phyloP scores from a whole-genome alignment of 2,113 vertebrate genomes.

The Argyrosomus japonicus region DNA sequence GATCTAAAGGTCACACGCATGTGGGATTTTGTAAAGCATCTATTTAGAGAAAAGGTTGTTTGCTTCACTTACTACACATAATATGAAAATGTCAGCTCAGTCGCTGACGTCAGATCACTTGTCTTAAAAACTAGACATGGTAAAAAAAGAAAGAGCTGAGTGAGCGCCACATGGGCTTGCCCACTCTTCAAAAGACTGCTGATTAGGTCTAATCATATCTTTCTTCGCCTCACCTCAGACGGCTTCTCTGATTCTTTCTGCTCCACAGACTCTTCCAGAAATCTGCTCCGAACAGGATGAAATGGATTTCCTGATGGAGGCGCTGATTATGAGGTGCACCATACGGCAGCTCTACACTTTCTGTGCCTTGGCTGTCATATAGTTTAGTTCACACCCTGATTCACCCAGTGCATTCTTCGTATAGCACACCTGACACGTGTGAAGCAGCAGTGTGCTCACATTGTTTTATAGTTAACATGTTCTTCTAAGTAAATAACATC shows the following conservation, averaged over 20 bases:
- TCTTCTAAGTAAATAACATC: constrained; percentile 3
- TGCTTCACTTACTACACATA: not conserved
- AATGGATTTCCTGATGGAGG: constrained; percentile 95
- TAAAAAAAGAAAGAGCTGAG: not conserved
- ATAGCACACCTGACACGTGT: not conserved
- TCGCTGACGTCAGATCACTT: not conserved
- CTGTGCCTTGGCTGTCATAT: not conserved
- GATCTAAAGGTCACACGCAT: constrained; percentile 48
- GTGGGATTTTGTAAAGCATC: not conserved
- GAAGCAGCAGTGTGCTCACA: not conserved
- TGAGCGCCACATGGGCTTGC: constrained; percentile 4
- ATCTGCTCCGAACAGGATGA: constrained; percentile 94
- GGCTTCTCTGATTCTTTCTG: constrained; percentile 31
- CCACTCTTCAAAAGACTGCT: constrained; percentile 43
- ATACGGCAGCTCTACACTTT: not conserved
- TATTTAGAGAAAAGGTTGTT: not conserved
- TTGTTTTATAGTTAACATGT: constrained; percentile 7
- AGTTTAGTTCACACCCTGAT: not conserved
- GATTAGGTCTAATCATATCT: constrained; percentile 21
- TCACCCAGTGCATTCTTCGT: not conserved
- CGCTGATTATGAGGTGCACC: constrained; percentile 90
- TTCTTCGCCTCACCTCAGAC: constrained; percentile 13
- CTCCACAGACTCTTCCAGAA: constrained; percentile 90
- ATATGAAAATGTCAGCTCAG: not conserved
- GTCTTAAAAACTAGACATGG: not conserved